phyloP scores from a whole-genome alignment of 2,113 vertebrate genomes.

The Hippocampus guttulatus region DNA sequence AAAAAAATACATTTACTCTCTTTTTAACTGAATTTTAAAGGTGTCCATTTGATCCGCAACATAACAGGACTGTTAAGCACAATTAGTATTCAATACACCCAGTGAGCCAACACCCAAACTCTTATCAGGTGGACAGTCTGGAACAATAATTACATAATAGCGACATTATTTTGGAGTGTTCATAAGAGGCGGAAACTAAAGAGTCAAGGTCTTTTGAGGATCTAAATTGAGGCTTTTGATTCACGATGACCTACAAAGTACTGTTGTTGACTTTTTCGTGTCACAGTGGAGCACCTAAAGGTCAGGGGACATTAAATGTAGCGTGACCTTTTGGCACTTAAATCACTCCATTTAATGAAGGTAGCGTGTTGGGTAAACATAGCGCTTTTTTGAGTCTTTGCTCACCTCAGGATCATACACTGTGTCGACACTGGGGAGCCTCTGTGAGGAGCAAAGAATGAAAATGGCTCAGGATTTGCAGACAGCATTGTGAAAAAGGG shows the following conservation, averaged over 20 bases:
- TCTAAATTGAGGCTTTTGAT: background rate
- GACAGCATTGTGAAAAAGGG: background rate
- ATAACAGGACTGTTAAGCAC: too few relatives aligned
- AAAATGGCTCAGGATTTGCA: background rate
- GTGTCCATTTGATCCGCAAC: too few relatives aligned
- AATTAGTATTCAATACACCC: background rate
- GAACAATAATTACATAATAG: too few relatives aligned
- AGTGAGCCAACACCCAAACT: background rate
- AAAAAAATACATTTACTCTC: too few relatives aligned
- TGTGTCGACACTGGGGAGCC: conserved; percentile 45
- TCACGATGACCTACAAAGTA: background rate
- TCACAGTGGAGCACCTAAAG: conserved; percentile 21
- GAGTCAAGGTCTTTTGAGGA: background rate
- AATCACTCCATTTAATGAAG: conserved; percentile 1
- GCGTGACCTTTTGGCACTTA: background rate
- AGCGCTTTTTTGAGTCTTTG: conserved; percentile 8
- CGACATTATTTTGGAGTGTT: too few relatives aligned
- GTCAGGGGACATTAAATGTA: background rate
- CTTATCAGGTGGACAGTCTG: background rate
- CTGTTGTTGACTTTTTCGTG: background rate
- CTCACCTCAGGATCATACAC: conserved; percentile 59
- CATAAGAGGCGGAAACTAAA: background rate
- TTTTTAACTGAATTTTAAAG: too few relatives aligned
- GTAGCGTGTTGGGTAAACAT: background rate
- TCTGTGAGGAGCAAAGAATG: conserved; percentile 35